These are phyloP conservation scores for Oophaga sylvatica DNA, from an alignment of 2,797 vertebrate species.

Conservation along the genomic window DNA sequence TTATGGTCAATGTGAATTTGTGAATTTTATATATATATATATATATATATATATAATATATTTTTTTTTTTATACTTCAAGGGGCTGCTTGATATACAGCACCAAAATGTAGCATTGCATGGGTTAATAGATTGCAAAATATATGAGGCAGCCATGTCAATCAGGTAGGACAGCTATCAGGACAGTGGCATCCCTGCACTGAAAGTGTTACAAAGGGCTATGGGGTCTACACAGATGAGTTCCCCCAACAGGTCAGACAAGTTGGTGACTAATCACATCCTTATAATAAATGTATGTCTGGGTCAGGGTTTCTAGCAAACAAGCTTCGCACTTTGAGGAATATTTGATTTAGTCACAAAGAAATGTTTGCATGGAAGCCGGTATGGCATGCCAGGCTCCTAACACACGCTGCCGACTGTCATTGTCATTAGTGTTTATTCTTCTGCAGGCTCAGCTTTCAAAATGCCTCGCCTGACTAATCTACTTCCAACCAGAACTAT, in stretches of 20 bases:
- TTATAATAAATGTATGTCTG: not conserved
- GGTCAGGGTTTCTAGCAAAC: not conserved
- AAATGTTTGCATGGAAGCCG: not conserved
- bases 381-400: not conserved
- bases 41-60: not conserved
- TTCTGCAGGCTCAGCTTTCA: not conserved
- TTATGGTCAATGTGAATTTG: not conserved
- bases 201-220: not conserved
- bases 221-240: not conserved
- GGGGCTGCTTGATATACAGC: not conserved
- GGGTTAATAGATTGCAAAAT: slow-evolving; percentile 10
- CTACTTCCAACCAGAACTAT: slow-evolving; percentile 30
- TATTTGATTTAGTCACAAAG: not conserved
- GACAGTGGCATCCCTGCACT: not conserved
- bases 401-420: not conserved
- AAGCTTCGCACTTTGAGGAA: not conserved
- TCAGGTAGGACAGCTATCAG: not conserved
- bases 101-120: not conserved
- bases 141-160: not conserved
- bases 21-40: not conserved
- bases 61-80: not conserved
- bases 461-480: slow-evolving; percentile 28
- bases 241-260: not conserved
- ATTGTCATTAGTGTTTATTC: slow-evolving; percentile 35
- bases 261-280: not conserved